Evolutionary conservation across 2,113 vertebrate genomes (phyloP).

Genomic region (Meleagris gallopavo): DNA sequence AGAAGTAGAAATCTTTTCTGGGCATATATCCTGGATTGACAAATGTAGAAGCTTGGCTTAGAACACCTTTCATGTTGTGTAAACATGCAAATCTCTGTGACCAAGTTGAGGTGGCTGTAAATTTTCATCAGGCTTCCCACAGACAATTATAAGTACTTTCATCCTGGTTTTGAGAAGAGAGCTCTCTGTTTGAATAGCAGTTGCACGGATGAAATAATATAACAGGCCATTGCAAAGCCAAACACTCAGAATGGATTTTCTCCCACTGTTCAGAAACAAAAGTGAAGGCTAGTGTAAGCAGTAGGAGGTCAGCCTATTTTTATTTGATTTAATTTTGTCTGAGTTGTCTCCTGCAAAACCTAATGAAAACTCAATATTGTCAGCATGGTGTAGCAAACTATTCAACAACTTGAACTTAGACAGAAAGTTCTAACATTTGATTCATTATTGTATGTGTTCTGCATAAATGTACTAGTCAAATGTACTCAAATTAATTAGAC

Average conservation of each 20-base stretch:
- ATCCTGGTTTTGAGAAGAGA: not conserved
- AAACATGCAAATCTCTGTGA: slow-evolving; percentile 51
- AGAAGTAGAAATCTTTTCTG: not conserved
- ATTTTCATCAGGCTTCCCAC: slow-evolving; percentile 16
- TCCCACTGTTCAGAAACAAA: slow-evolving; percentile 35
- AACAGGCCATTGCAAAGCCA: slow-evolving; percentile 1
- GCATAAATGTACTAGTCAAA: not conserved
- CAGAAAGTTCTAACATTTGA: slow-evolving; percentile 13
- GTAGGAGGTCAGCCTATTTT: slow-evolving; percentile 34
- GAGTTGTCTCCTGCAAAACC: slow-evolving; percentile 36
- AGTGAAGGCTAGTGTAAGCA: slow-evolving; percentile 21
- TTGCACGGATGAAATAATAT: slow-evolving; percentile 34
- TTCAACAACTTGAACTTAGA: slow-evolving; percentile 29
- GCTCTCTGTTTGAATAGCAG: not conserved
- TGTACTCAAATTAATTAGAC: not conserved
- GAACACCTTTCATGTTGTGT: not conserved
- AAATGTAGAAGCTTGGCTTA: not conserved
- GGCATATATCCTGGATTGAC: not conserved
- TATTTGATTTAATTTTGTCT: slow-evolving; percentile 58
- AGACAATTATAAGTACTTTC: slow-evolving; percentile 31
- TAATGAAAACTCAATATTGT: slow-evolving; percentile 67
- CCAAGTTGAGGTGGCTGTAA: not conserved
- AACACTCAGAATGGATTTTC: slow-evolving; percentile 51
- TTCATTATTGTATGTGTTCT: not conserved
- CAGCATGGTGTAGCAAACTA: slow-evolving; percentile 40